A percentile compares a stretch with the other conserved stretches of the same genome.
phyloP scores from a whole-genome alignment of 2,797 vertebrate genomes.

The Netta rufina region DNA sequence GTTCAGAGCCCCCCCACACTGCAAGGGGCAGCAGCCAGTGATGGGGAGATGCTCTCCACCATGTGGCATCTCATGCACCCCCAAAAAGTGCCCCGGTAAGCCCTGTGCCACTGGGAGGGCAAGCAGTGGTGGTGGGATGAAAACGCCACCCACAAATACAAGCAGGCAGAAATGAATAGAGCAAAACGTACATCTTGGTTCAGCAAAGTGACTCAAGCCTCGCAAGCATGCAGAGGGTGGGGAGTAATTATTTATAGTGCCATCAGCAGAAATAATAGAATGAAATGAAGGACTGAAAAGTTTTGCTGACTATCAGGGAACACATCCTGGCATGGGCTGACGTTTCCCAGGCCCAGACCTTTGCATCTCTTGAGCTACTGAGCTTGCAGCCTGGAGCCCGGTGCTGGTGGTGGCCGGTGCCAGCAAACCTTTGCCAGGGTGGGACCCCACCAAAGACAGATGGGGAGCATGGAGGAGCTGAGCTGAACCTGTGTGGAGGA shows the following conservation, averaged over 20 bases:
- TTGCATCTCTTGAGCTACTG: neutral
- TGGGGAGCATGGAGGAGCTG: rapidly evolving
- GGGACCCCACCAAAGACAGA: rapidly evolving
- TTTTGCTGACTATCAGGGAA: slow-evolving; percentile 70
- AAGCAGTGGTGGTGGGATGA: neutral
- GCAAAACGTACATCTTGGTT: slow-evolving; percentile 23
- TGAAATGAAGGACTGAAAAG: slow-evolving; percentile 65
- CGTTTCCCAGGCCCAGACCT: neutral
- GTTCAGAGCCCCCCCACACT: neutral
- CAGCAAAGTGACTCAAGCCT: slow-evolving; percentile 48
- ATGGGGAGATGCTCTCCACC: neutral
- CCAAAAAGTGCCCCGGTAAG: neutral
- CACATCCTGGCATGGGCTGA: neutral
- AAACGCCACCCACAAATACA: neutral
- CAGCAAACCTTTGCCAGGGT: neutral
- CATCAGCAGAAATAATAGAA: slow-evolving; percentile 59
- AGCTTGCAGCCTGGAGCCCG: neutral
- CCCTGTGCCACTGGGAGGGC: neutral
- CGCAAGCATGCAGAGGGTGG: neutral
- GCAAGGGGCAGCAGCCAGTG: neutral
- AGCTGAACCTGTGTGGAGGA: neutral
- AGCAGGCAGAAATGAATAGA: neutral
- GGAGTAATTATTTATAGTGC: slow-evolving; percentile 69
- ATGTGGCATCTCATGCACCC: neutral
- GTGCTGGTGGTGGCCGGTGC: neutral